phyloP scores from a whole-genome alignment of 2,888 invertebrate species.

The Acanthosoma haemorrhoidale region DNA sequence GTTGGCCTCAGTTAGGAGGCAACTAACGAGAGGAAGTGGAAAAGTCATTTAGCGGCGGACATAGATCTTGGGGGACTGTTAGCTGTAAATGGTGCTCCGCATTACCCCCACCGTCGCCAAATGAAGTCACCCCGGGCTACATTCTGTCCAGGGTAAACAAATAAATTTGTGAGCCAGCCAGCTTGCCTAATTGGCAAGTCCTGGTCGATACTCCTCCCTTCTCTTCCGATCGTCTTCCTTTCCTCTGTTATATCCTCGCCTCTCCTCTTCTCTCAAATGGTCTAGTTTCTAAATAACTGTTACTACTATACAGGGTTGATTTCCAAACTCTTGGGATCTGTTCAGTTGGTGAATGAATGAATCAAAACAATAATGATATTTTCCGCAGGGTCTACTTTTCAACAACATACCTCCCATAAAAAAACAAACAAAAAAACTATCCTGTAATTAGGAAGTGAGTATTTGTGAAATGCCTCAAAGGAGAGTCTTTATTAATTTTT shows the following conservation, averaged over 20 bases:
- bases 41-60: slow-evolving; percentile 4
- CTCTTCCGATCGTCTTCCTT: slow-evolving; percentile 2
- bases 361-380: no score
- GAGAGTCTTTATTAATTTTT: no score
- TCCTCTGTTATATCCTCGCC: neutral
- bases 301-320: no score
- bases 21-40: slow-evolving; percentile 12
- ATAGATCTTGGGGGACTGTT: slow-evolving; percentile 1
- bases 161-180: neutral
- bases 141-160: neutral
- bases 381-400: no score
- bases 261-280: no score
- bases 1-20: neutral
- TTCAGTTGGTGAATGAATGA: no score
- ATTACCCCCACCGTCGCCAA: neutral
- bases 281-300: no score
- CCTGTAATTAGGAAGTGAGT: no score
- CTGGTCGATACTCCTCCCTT: neutral
- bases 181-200: neutral
- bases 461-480: no score
- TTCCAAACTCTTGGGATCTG: no score
- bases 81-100: neutral
- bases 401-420: no score
- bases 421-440: no score
- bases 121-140: neutral